Base-by-base conservation (phyloP, 2,888 invertebrate species). In the Theodoxus fluviatilis region DNA sequence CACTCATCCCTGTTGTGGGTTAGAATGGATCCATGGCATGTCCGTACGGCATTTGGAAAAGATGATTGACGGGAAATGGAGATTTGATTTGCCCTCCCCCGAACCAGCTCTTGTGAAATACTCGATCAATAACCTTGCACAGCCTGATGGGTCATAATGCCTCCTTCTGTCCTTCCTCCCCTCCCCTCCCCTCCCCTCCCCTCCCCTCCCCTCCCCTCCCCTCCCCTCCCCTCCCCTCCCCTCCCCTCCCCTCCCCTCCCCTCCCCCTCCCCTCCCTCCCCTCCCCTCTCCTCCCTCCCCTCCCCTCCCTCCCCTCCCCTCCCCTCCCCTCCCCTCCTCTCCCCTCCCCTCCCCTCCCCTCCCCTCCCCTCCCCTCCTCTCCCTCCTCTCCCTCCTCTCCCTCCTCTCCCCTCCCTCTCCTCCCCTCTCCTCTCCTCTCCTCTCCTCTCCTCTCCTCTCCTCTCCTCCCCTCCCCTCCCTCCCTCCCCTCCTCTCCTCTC, bases 181-280 rank as follows among this genome's bases (percentile, higher is more conserved):
- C n/a, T 37, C 43, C 28, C 43, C 43, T 28, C 31, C 12, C 37
- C 55, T 35, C 37, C 37, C 55, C 37, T 22, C 37, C 49, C 37
- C 22, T n/a, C 40, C 15, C 35, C 37, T 33, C n/a, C n/a, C 18
- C 18, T 52, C 2, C 49, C 35, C 31, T 66, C 57, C 31, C 57
- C 38, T 33, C 52, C 49, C 43, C 66, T 65, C 40, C 64, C 68
- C 47, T 33, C 59, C 66, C 43, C 31, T 69, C 66, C 65, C 15
- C 65, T 22, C 31, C 3, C 37, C 43, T 33, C 12, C 25, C 63
- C 43, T 3, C 15, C 33, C 52, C 57, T 52, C 33, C 47, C 43
- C 9, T 71, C 70, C 18, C 38, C 47, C 70, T 63, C 71, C 43
- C 49, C 49, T 38, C 52, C 9, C 31, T 2, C 57, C 33, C 49